Base-by-base conservation (phyloP, 2,797 vertebrate species). In the Enteromius radiatus region DNA sequence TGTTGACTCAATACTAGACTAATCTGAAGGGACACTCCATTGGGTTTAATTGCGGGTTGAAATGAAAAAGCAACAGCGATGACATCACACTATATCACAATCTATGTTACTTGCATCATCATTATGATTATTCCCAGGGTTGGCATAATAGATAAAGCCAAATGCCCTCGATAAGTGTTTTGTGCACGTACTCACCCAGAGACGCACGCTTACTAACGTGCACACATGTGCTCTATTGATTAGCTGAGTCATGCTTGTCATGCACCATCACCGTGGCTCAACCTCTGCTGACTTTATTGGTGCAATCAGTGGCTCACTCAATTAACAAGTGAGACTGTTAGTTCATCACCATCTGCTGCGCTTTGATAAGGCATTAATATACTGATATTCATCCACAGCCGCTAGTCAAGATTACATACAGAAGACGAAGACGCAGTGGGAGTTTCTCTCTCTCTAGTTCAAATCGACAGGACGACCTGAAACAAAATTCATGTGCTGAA, bases 301-400 rank as follows among this genome's bases (percentile, higher is more conserved):
- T 91, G 88, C 91, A 92, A 90, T 92, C 91, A 91, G 87, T 91
- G 91, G 92, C 88, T 92, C 89, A 88, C 91, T 94, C 90, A 92
- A 92, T 94, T 94, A 93, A 91, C 87, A 88, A 91, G 89, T 85
- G 92, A 86, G 82, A 88, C 87, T 91, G 91, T 90, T 91, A 87
- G 91, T 90, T 94, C 91, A 92, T 90, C 90, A 88, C 92, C 94
- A 94, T 94, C 93, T 95, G 93, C 90, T 90, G 81, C 15, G 86
- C 91, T 93, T 93, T 93, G 94, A 95, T 94, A 94, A 94, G 89
- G 93, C 91, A 94, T 95, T 94, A 94, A 93, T 93, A 89, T 87
- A 82, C 88, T 91, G 91, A 91, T 89, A 89, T 89, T 90, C 92
- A 90, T 90, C 90, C 89, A 87, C 31, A 87, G 91, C 91, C 92